Evolutionary conservation across 2,797 vertebrate genomes (phyloP), one percentile per base, ranked within the genome.

Genomic region (Cyprinella venusta): DNA sequence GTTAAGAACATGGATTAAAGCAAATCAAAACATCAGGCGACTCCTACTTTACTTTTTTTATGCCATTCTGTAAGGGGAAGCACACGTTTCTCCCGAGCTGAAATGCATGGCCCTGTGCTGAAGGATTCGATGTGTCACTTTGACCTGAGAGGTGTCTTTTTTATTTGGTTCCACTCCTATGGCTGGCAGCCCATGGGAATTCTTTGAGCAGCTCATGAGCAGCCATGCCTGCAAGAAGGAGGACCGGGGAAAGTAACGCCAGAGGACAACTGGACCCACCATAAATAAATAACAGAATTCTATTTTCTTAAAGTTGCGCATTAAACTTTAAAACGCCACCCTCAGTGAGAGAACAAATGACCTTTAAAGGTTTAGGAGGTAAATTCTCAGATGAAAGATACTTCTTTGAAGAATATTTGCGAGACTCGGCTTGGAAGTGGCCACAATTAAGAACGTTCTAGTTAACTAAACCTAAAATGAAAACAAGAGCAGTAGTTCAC

Each of bases 201-300:
- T 26, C 40, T 67, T 59, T 42, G 36, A 59, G 38, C 70, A 26
- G 52, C 30, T 80, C 16, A 64, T 45, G 33, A 63, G n/a, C 81
- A 79, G 78, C 78, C 45, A 38, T 38, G 30, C 67, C 63, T 64
- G 75, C 45, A 30, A 59, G 48, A 8, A 70, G 69, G 33, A 81
- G 77, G 42, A 26, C 67, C 6, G 6, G 42, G 15, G 26, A 84
- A 84, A 42, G 70, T 68, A 83, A 86, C 42, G 79, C 42, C 59
- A 69, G 56, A 84, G 81, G 79, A 85, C 81, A 84, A 79, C 69
- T 67, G 69, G 59, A 70, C 72, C 3, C 40, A 63, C 79, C 50
- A 87, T 87, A 80, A 88, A 87, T 88, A 88, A 89, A 87, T 87
- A 84, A 88, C 13, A 33, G 59, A 50, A 7, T 61, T 71, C 78